Evolutionary conservation across 2,797 vertebrate species (phyloP).

Genomic region (Ctenosaura bakeri): DNA sequence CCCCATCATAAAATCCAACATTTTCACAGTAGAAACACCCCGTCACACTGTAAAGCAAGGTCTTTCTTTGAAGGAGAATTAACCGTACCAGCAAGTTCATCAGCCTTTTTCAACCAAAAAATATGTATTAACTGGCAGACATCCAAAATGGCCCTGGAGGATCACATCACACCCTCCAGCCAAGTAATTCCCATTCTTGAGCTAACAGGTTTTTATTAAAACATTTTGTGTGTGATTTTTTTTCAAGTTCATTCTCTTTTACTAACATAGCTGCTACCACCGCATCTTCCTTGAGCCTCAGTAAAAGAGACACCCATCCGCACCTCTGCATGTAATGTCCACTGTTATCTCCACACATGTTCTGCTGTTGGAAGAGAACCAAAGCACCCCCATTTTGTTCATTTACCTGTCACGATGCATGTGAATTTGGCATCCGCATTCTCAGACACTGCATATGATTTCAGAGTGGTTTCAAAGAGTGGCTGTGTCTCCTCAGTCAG

Average conservation of each 20-base stretch:
- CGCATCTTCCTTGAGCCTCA: neutral
- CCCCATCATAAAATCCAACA: too few species aligned
- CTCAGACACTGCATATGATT: conserved; percentile 94
- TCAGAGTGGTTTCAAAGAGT: conserved; percentile 94
- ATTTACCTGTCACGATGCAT: conserved; percentile 95
- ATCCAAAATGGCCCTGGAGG: too few species aligned
- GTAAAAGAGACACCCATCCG: neutral
- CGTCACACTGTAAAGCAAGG: too few species aligned
- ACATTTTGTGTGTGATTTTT: neutral
- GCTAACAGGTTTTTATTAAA: neutral
- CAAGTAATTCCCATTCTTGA: too few species aligned
- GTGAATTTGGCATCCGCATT: conserved; percentile 94
- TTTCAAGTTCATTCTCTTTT: neutral
- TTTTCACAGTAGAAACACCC: too few species aligned
- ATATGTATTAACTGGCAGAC: too few species aligned
- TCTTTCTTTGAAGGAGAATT: too few species aligned
- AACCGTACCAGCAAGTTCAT: too few species aligned
- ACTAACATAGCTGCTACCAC: neutral
- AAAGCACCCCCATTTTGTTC: neutral
- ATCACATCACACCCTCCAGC: too few species aligned
- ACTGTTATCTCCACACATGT: neutral
- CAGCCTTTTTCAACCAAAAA: too few species aligned
- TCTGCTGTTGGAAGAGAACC: too few species aligned
- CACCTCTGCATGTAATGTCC: neutral
- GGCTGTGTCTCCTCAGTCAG: conserved; percentile 98